These are phyloP conservation scores for Semnopithecus entellus DNA, from an alignment of 2,113 vertebrate genomes.

Conservation along the genomic window DNA sequence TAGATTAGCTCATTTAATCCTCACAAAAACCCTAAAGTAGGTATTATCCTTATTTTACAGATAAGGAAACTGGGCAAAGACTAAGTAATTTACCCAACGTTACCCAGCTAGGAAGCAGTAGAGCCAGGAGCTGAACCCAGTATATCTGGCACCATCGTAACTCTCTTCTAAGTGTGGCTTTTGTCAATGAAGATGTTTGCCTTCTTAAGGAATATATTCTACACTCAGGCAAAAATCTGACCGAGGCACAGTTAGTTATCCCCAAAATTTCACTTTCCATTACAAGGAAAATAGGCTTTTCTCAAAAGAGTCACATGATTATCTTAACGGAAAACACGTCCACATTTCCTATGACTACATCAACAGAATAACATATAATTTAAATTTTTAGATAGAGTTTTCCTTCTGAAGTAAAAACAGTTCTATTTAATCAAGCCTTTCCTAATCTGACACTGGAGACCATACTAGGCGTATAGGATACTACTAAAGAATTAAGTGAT, in stretches of 20 bases:
- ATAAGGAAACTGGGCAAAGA: slow-evolving; percentile 16
- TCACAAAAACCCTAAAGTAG: background rate
- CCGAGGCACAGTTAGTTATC: background rate
- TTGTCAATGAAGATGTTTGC: background rate
- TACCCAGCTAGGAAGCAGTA: background rate
- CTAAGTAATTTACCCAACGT: background rate
- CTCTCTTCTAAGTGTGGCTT: background rate
- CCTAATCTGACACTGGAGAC: background rate
- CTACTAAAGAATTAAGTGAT: slow-evolving; percentile 30
- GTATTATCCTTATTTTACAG: slow-evolving; percentile 5
- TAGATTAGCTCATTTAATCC: background rate
- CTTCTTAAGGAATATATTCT: slow-evolving; percentile 3
- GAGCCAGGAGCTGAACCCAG: background rate
- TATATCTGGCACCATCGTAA: background rate
- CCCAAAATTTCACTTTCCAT: background rate
- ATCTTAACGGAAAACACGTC: background rate
- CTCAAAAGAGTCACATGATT: background rate
- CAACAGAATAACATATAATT: slow-evolving; percentile 11
- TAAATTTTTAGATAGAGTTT: background rate
- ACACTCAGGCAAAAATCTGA: slow-evolving; percentile 13
- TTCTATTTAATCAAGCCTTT: slow-evolving; percentile 5
- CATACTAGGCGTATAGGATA: background rate
- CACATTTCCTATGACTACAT: slow-evolving; percentile 15
- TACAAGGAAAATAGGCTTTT: slow-evolving; percentile 12
- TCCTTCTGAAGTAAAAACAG: slow-evolving; percentile 25